Evolutionary conservation across 2,888 invertebrate species (phyloP).

Genomic region (Lasioglossum pauxillum): DNA sequence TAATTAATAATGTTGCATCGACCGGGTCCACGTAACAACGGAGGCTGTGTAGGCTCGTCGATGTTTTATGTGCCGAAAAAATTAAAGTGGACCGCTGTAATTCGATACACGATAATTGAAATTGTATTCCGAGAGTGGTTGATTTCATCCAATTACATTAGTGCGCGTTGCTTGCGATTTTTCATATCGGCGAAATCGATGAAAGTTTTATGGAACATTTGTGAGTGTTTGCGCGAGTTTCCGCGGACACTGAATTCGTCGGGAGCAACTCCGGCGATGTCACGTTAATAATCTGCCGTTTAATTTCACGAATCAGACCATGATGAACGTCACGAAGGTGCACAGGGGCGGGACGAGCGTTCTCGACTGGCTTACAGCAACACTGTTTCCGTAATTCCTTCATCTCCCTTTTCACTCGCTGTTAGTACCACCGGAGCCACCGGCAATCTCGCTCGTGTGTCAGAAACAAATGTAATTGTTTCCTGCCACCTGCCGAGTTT

Average conservation of each 20-base stretch:
- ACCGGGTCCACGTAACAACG: neutral
- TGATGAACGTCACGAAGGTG: constrained; percentile 24
- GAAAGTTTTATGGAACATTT: neutral
- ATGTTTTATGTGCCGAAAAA: neutral
- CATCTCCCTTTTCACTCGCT: neutral
- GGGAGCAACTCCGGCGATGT: neutral
- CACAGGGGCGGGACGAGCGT: neutral
- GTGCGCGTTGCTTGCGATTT: neutral
- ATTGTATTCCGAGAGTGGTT: neutral
- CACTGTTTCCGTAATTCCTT: constrained; percentile 29
- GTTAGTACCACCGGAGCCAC: constrained; percentile 7
- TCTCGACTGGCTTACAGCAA: neutral
- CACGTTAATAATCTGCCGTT: constrained; percentile 36
- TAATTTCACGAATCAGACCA: constrained; percentile 44
- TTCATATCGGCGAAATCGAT: neutral
- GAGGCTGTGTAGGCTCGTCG: no score
- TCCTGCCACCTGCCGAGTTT: neutral
- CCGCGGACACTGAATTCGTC: neutral
- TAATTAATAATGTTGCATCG: neutral
- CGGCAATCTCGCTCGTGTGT: constrained; percentile 24
- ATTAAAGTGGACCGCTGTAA: neutral
- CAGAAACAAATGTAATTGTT: constrained; percentile 28
- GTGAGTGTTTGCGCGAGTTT: neutral
- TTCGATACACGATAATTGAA: neutral
- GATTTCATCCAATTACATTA: neutral